Evolutionary conservation across 2,113 vertebrate genomes (phyloP).

Genomic region (Plecotus auritus): DNA sequence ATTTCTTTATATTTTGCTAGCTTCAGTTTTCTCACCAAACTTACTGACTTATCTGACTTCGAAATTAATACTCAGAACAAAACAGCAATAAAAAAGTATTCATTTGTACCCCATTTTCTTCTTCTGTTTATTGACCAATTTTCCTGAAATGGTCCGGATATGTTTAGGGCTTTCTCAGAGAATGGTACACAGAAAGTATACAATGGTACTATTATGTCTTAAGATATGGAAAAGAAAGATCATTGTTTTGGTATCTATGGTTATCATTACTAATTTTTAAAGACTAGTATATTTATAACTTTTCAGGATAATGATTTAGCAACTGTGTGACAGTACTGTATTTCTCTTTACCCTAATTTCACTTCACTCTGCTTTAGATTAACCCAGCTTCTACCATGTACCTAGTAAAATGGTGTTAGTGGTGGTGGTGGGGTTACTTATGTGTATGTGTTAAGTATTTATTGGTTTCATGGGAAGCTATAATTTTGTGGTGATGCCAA

Average conservation of each 20-base stretch:
- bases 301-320: neutral
- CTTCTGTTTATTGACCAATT: neutral
- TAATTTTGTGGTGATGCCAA: neutral
- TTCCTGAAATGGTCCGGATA: neutral
- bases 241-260: neutral
- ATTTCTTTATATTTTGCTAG: neutral
- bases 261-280: constrained; percentile 19
- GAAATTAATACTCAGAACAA: neutral
- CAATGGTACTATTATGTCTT: neutral
- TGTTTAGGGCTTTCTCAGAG: neutral
- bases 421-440: neutral
- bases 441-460: neutral
- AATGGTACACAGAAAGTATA: neutral
- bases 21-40: neutral
- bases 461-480: neutral
- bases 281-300: neutral
- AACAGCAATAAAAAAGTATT: neutral
- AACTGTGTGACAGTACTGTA: neutral
- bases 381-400: neutral
- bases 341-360: neutral
- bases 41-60: neutral
- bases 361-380: neutral
- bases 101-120: neutral
- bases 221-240: neutral
- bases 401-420: neutral